Percentiles rank a stretch among this genome's conserved stretches.
phyloP scores from a whole-genome alignment of 1,140 invertebrate genomes.

The Fopius arisanus region DNA sequence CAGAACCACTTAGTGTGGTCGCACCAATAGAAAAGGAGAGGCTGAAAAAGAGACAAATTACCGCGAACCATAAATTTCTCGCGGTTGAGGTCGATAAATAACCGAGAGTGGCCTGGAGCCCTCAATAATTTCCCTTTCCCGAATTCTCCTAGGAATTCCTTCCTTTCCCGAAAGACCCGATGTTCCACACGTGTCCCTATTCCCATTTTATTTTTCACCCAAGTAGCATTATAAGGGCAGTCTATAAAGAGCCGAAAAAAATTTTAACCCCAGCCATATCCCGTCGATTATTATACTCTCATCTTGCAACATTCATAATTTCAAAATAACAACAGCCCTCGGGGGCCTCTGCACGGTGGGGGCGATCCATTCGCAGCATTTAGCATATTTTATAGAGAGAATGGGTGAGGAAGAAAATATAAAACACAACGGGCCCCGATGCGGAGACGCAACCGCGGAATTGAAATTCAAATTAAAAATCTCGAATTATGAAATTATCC shows the following conservation, averaged over 20 bases:
- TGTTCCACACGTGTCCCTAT: slow-evolving; percentile 31
- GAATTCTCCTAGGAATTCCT: not conserved
- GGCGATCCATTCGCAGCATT: slow-evolving; percentile 38
- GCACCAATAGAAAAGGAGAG: no score
- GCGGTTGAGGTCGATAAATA: slow-evolving; percentile 37
- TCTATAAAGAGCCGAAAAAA: slow-evolving; percentile 28
- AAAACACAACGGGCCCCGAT: slow-evolving; percentile 3
- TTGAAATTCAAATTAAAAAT: slow-evolving; percentile 63
- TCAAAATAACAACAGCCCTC: slow-evolving; percentile 53
- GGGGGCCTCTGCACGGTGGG: slow-evolving; percentile 2
- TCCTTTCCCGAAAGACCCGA: slow-evolving; percentile 24
- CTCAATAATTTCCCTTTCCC: not conserved
- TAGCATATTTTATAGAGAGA: slow-evolving; percentile 52
- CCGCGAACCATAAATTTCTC: slow-evolving; percentile 25
- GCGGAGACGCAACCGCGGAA: slow-evolving; percentile 42
- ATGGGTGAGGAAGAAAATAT: slow-evolving; percentile 16
- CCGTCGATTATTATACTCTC: slow-evolving; percentile 46
- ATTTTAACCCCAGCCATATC: slow-evolving; percentile 22
- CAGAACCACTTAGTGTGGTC: no score
- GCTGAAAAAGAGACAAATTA: slow-evolving; percentile 5
- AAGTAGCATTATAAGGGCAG: not conserved
- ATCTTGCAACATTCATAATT: slow-evolving; percentile 56
- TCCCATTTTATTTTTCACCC: not conserved
- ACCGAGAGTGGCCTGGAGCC: slow-evolving; percentile 17
- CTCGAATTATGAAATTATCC: slow-evolving; percentile 54